These are phyloP conservation scores for Cataglyphis rosenhaueri DNA, from an alignment of 2,888 invertebrate genomes.

Conservation along the genomic window DNA sequence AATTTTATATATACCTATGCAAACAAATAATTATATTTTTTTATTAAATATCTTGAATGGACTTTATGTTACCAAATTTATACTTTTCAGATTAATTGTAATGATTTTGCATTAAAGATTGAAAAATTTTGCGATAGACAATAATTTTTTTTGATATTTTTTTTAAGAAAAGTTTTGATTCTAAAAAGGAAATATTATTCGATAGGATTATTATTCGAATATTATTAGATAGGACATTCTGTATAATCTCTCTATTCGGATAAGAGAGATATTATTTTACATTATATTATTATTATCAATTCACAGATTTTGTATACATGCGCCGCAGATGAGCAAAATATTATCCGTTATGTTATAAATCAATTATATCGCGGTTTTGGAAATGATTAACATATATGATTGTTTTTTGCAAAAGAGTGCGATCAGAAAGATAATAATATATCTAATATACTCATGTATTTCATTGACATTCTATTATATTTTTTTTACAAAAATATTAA, in stretches of 20 bases:
- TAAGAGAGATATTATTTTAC: background rate
- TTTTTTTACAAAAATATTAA: background rate
- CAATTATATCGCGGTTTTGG: background rate
- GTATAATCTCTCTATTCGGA: background rate
- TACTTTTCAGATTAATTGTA: background rate
- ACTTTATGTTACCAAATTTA: background rate
- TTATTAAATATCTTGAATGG: background rate
- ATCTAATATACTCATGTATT: background rate
- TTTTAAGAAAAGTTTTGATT: background rate
- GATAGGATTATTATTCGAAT: background rate
- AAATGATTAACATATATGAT: background rate
- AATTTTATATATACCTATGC: background rate
- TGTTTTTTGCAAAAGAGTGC: background rate
- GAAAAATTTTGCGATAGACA: background rate
- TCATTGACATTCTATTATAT: background rate
- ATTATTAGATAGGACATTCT: background rate
- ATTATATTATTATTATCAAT: constrained; percentile 1
- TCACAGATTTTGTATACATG: background rate
- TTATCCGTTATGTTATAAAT: background rate
- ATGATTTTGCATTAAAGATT: background rate
- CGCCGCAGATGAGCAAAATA: background rate
- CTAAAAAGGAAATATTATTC: too few species aligned
- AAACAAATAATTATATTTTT: background rate
- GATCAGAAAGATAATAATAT: background rate
- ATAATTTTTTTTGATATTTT: background rate